Base-by-base conservation (phyloP, 2,888 invertebrate species). In the Cetonia aurata region DNA sequence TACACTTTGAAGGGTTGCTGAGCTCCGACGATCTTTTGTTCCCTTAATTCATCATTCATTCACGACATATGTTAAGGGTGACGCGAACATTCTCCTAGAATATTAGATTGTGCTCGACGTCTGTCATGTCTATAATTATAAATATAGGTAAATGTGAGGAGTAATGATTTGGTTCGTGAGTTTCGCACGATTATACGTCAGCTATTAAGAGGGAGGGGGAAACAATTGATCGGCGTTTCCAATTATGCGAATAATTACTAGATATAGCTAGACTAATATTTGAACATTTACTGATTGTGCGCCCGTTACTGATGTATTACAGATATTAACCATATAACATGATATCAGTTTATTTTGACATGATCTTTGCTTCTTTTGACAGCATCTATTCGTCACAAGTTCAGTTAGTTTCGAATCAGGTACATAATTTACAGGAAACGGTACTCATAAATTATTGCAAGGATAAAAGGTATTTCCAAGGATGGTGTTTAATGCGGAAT, bases 161-260 rank as follows among this genome's bases (percentile, higher is more conserved):
- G 12, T 15, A 50, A 19, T 50, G 15, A 50, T 50, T 50, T 1
- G 6, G 13, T 6, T n/a, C 19, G 50, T 50, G 10, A 50, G 8
- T 50, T 17, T 50, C 9, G 2, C 50, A 9, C 25, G 25, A 25
- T 25, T 25, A 25, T 25, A 25, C 25, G 25, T 3, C 1, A 4
- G 25, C 25, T 1, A 25, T 25, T 25, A 25, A 25, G 25, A 4
- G 25, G 4, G 25, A 4, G 4, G 25, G 4, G 25, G 25, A 19
- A 50, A 50, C 50, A 50, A 17, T 50, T 50, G 19, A 15, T 50
- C 50, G 17, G 15, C 50, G 50, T 50, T 50, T 50, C 19, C 50
- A 50, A 50, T 50, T 50, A 50, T 50, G 50, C 17, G 50, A 17
- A 50, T 50, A 50, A 50, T 50, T 50, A 50, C 50, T 50, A 13